These are phyloP conservation scores for Anastrepha obliqua DNA, from an alignment of 1,140 invertebrate genomes.

Conservation along the genomic window DNA sequence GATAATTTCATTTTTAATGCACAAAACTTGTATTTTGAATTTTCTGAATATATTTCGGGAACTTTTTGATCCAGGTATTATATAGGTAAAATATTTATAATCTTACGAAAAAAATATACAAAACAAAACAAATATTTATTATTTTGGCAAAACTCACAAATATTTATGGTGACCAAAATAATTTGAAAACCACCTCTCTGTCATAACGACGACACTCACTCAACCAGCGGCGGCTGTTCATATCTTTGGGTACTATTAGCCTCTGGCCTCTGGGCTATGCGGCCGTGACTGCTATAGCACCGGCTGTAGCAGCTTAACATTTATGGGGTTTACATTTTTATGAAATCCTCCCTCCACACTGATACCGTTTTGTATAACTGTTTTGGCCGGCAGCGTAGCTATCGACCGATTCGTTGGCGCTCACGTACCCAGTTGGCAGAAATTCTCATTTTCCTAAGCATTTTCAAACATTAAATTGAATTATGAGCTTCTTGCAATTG, in stretches of 20 bases:
- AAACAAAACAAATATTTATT: constrained; percentile 31
- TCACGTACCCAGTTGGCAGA: background rate
- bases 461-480: constrained; percentile 10
- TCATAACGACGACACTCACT: background rate
- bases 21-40: too few species aligned
- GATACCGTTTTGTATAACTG: background rate
- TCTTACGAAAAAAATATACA: background rate
- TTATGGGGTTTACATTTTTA: constrained; percentile 16
- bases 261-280: too few species aligned
- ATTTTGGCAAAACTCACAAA: constrained; percentile 22
- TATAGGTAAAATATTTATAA: background rate
- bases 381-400: background rate
- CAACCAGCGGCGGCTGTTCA: background rate
- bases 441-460: background rate
- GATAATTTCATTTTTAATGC: too few species aligned
- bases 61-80: too few species aligned
- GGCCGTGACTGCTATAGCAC: background rate
- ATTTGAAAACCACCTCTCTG: background rate
- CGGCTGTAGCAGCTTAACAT: background rate
- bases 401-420: background rate
- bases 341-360: background rate
- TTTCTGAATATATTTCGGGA: too few species aligned
- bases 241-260: background rate
- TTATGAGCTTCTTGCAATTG: background rate
- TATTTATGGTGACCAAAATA: constrained; percentile 37